These are phyloP conservation scores for Furnarius figulus DNA, from an alignment of 2,113 vertebrate genomes.

Conservation along the genomic window DNA sequence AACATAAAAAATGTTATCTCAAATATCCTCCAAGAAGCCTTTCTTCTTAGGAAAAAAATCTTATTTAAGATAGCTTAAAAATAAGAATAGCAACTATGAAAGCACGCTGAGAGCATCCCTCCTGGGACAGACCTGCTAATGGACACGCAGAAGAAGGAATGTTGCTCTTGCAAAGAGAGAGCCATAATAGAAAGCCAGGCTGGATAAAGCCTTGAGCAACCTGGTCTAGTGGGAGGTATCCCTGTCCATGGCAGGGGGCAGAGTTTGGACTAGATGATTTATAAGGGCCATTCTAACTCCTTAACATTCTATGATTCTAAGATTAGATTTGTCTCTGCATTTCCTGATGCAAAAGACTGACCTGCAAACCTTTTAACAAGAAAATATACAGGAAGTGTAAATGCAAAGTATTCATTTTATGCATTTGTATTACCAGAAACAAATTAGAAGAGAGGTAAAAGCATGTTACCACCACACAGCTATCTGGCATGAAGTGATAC, in stretches of 20 bases:
- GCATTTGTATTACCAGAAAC: not conserved
- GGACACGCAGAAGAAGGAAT: not conserved
- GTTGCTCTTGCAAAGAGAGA: not conserved
- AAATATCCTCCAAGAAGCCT: not conserved
- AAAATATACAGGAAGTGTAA: not conserved
- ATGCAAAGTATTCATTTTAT: not conserved
- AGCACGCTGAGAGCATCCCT: not conserved
- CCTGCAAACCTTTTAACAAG: not conserved
- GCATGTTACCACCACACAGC: not conserved
- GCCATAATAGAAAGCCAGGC: not conserved
- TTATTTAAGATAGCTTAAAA: not conserved
- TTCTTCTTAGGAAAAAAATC: not conserved
- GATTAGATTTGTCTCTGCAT: not conserved
- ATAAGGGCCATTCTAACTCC: not conserved
- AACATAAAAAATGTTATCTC: not conserved
- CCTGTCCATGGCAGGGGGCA: not conserved
- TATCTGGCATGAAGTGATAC: not conserved
- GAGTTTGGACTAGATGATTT: not conserved
- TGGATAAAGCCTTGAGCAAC: not conserved
- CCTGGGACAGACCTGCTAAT: not conserved
- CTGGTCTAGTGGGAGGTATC: not conserved
- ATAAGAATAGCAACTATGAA: not conserved
- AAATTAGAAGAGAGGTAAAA: conserved; percentile 13
- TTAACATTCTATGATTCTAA: not conserved
- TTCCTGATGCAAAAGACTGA: not conserved